These are phyloP conservation scores for Bombyx mori DNA, from an alignment of 1,140 invertebrate genomes.

Conservation along the genomic window ASM3026992v2 NC_085112.1:2173501-2174000, in stretches of 20 bases:
- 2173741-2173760: slow-evolving; percentile 35
- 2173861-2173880: slow-evolving; percentile 43
- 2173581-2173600: slow-evolving; percentile 39
- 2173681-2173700: slow-evolving; percentile 44
- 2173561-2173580: slow-evolving; percentile 33
- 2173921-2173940: slow-evolving; percentile 60
- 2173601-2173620: slow-evolving; percentile 41
- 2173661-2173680: slow-evolving; percentile 43
- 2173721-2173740: slow-evolving; percentile 48
- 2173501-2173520: slow-evolving; percentile 21
- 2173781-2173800: slow-evolving; percentile 47
- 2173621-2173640: slow-evolving; percentile 61
- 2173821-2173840: slow-evolving; percentile 35
- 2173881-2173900: slow-evolving; percentile 43
- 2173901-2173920: slow-evolving; percentile 35
- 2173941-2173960: slow-evolving; percentile 59
- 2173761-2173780: slow-evolving; percentile 24
- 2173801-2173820: slow-evolving; percentile 49
- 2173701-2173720: slow-evolving; percentile 31
- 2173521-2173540: slow-evolving; percentile 26
- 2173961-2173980: slow-evolving; percentile 51
- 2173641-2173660: slow-evolving; percentile 51
- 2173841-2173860: slow-evolving; percentile 31
- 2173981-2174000: slow-evolving; percentile 47
- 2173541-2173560: slow-evolving; percentile 26